Percentiles rank a stretch among this genome's conserved stretches.
phyloP scores from a whole-genome alignment of 1,140 invertebrate species.

The Drosophila trapezifrons region DNA sequence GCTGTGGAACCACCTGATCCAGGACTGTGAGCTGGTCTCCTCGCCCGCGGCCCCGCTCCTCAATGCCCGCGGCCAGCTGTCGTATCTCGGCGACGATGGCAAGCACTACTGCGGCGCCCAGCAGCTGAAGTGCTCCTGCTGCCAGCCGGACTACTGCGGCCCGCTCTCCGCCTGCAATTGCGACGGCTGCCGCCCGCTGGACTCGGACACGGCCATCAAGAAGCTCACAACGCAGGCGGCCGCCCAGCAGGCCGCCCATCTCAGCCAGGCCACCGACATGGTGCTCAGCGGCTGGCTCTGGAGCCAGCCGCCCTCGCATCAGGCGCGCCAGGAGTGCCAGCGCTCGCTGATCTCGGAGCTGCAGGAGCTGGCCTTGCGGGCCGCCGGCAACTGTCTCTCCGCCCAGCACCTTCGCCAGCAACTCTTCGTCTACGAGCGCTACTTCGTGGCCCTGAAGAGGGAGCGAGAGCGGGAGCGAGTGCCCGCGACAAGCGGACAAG shows the following conservation, averaged over 20 bases:
- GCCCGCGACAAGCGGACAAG: background rate
- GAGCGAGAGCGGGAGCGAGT: conserved; percentile 18
- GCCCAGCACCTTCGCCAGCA: conserved; percentile 77
- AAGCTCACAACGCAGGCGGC: conserved; percentile 68
- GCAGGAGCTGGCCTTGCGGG: conserved; percentile 73
- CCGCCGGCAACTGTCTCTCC: conserved; percentile 78
- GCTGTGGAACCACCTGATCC: conserved; percentile 82
- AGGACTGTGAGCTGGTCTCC: conserved; percentile 81
- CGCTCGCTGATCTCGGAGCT: conserved; percentile 72
- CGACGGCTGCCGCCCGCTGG: conserved; percentile 69
- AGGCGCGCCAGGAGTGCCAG: conserved; percentile 71
- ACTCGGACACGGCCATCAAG: conserved; percentile 78
- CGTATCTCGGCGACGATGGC: conserved; percentile 80
- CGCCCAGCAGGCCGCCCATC: conserved; percentile 60
- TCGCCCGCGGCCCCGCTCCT: conserved; percentile 62
- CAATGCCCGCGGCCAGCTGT: conserved; percentile 74
- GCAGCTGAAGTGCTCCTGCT: conserved; percentile 75
- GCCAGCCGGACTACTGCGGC: conserved; percentile 77
- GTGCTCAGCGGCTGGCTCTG: conserved; percentile 79
- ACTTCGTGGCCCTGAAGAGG: conserved; percentile 77
- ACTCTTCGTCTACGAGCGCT: conserved; percentile 81
- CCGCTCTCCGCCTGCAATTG: conserved; percentile 83
- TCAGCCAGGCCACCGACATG: conserved; percentile 67
- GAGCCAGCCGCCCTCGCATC: conserved; percentile 70
- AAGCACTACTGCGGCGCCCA: conserved; percentile 83